phyloP scores from a whole-genome alignment of 2,797 vertebrate species.

The Scyliorhinus canicula region DNA sequence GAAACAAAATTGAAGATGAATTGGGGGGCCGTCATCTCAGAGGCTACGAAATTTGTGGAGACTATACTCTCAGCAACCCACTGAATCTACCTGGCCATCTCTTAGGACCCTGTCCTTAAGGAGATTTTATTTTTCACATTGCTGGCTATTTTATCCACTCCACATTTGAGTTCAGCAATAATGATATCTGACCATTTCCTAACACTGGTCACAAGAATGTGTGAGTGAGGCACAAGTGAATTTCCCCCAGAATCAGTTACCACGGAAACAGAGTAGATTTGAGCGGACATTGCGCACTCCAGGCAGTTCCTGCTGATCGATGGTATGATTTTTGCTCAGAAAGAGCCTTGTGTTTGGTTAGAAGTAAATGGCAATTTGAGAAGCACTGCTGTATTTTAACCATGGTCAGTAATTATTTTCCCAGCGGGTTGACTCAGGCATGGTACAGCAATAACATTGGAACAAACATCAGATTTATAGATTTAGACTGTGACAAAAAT shows the following conservation, averaged over 20 bases:
- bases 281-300: neutral
- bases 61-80: neutral
- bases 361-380: neutral
- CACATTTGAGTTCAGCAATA: neutral
- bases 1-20: neutral
- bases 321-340: neutral
- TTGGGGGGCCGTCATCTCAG: too few relatives aligned
- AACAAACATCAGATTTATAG: neutral
- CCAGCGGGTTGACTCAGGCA: neutral
- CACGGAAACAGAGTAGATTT: neutral
- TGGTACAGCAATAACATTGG: neutral
- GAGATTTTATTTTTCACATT: too few relatives aligned
- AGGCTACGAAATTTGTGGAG: neutral
- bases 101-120: neutral
- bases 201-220: neutral
- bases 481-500: neutral
- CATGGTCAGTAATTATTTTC: neutral
- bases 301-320: neutral
- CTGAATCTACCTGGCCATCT: neutral
- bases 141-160: neutral
- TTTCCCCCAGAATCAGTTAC: neutral
- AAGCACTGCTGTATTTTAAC: too few relatives aligned
- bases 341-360: neutral
- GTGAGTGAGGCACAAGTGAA: neutral
- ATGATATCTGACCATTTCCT: neutral